Conservation (phyloP, 2,113 vertebrate species). For the Grammomys surdaster region DNA sequence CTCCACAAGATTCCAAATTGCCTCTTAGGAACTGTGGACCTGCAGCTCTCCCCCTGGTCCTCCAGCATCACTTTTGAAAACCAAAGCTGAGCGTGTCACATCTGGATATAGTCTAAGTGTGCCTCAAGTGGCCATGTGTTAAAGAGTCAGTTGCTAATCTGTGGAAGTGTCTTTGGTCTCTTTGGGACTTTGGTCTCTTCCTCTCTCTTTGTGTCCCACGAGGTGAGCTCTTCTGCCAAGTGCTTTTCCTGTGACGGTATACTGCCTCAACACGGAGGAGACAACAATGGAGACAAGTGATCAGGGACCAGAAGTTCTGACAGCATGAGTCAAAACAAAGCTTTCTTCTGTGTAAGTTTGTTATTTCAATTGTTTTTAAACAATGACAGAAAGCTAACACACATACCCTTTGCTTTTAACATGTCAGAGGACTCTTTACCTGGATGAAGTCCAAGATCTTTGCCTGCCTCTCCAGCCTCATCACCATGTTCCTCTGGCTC, state of each 20-base stretch:
- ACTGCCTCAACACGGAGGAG: background rate
- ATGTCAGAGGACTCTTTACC: background rate
- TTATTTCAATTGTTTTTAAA: background rate
- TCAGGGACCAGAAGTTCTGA: background rate
- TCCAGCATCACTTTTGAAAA: background rate
- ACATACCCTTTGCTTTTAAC: background rate
- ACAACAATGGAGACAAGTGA: background rate
- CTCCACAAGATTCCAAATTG: background rate
- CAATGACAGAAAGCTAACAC: background rate
- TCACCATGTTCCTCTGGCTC: background rate
- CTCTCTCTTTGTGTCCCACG: background rate
- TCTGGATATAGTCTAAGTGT: background rate
- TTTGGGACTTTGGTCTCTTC: background rate
- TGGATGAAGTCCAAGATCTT: background rate
- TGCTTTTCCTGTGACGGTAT: background rate
- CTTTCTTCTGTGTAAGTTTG: background rate
- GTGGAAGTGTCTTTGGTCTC: background rate
- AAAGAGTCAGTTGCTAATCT: background rate
- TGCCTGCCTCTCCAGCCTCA: background rate
- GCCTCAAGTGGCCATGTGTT: too few relatives aligned
- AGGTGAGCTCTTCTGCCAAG: background rate
- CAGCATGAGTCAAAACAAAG: background rate
- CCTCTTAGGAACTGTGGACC: background rate
- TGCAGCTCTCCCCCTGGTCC: fast-evolving
- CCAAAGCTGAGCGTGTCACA: background rate